Conservation (phyloP, 2,113 vertebrate genomes). For the Myotis lucifugus region DNA sequence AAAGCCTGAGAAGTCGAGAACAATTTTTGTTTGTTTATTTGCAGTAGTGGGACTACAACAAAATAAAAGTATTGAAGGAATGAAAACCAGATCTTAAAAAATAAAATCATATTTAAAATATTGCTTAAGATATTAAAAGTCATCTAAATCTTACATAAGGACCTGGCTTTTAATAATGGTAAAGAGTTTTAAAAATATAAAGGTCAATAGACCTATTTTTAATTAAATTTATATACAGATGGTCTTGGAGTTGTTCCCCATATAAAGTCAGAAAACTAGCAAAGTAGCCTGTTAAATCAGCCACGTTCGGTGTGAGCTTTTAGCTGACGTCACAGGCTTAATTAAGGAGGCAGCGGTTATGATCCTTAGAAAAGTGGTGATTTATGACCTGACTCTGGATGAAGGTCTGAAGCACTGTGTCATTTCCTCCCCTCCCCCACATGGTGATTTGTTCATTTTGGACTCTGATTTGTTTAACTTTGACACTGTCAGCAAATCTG, state of each 20-base stretch:
- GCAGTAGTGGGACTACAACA: conserved; percentile 1
- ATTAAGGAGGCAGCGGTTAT: conserved; percentile 46
- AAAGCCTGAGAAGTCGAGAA: conserved; percentile 33
- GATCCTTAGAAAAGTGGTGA: conserved; percentile 43
- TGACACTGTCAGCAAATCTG: not conserved
- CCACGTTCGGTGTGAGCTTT: not conserved
- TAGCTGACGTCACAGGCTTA: conserved; percentile 48
- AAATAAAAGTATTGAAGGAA: conserved; percentile 14
- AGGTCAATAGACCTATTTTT: conserved; percentile 39
- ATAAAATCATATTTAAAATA: conserved; percentile 50
- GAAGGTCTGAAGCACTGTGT: conserved; percentile 25
- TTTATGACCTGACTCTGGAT: conserved; percentile 45
- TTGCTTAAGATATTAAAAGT: conserved; percentile 9
- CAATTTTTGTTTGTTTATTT: conserved; percentile 50
- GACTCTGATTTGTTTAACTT: conserved; percentile 43
- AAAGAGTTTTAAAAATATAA: conserved; percentile 33
- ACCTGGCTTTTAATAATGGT: conserved; percentile 40
- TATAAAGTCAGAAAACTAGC: conserved; percentile 39
- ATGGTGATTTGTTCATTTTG: conserved; percentile 40
- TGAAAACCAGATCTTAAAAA: conserved; percentile 45
- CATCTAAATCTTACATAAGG: conserved; percentile 24
- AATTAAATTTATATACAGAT: conserved; percentile 31
- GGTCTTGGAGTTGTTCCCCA: not conserved
- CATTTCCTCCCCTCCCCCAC: not conserved
- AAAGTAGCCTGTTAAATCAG: conserved; percentile 34